These are phyloP conservation scores for Pissodes strobi DNA, from an alignment of 1,140 invertebrate genomes.

Conservation along the genomic window DNA sequence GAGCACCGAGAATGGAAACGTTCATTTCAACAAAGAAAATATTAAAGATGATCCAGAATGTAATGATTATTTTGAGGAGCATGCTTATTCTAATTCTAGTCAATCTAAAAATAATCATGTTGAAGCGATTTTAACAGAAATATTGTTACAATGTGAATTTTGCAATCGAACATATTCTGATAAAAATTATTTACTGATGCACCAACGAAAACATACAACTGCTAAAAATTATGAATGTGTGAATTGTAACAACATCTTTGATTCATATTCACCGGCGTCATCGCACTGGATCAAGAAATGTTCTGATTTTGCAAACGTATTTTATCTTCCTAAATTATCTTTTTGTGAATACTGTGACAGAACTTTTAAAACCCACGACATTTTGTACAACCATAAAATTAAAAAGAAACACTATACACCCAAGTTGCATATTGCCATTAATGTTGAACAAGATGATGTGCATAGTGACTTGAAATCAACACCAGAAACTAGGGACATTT, in stretches of 20 bases:
- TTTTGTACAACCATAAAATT: constrained; percentile 54
- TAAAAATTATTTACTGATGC: constrained; percentile 56
- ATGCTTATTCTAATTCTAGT: not conserved
- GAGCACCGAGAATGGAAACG: constrained; percentile 2
- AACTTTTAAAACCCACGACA: constrained; percentile 54
- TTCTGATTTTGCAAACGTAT: constrained; percentile 55
- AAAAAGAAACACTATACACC: constrained; percentile 54
- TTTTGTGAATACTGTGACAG: constrained; percentile 55
- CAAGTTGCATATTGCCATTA: constrained; percentile 38
- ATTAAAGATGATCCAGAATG: not conserved
- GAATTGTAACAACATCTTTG: constrained; percentile 58
- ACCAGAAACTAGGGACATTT: constrained; percentile 40
- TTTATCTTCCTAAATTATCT: constrained; percentile 53
- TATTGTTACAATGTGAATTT: constrained; percentile 63
- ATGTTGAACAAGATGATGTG: constrained; percentile 20
- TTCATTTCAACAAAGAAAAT: not conserved
- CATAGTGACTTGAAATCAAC: constrained; percentile 21
- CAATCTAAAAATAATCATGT: constrained; percentile 27
- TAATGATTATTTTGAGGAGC: not conserved
- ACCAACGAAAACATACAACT: constrained; percentile 58
- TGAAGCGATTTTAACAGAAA: constrained; percentile 51
- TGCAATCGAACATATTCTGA: constrained; percentile 62
- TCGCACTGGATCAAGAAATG: constrained; percentile 63
- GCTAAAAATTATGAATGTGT: constrained; percentile 62
- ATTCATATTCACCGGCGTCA: constrained; percentile 58